A percentile compares a stretch with the other conserved stretches of the same genome.
These are phyloP conservation scores for Sycophila texana DNA, from an alignment of 2,888 invertebrate species.

Conservation along the genomic window DNA sequence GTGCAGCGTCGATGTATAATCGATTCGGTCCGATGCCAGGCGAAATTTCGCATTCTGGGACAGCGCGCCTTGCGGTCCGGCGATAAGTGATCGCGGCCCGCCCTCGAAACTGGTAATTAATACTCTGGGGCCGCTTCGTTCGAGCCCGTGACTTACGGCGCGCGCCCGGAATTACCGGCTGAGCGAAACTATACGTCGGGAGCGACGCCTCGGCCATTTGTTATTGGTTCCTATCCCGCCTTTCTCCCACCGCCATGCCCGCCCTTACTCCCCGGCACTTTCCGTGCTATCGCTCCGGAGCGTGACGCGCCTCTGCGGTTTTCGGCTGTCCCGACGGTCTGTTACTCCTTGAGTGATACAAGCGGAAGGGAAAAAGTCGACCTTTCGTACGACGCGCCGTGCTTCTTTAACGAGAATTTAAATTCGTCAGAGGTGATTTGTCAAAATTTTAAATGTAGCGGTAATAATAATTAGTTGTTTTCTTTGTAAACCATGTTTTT, in stretches of 20 bases:
- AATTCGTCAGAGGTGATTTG: too few relatives aligned
- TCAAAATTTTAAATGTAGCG: too few relatives aligned
- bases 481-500: too few relatives aligned
- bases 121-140: slow-evolving; percentile 73
- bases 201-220: slow-evolving; percentile 65
- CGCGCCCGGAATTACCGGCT: slow-evolving; percentile 67
- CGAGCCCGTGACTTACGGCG: slow-evolving; percentile 74
- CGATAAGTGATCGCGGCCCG: slow-evolving; percentile 73
- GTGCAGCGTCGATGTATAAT: slow-evolving; percentile 31
- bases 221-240: slow-evolving; percentile 67
- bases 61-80: slow-evolving; percentile 63
- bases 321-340: neutral
- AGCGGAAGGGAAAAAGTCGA: too few relatives aligned
- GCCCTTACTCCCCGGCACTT: too few relatives aligned
- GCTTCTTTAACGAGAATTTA: too few relatives aligned
- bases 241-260: slow-evolving; percentile 57
- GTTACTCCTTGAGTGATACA: too few relatives aligned
- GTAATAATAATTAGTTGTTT: too few relatives aligned
- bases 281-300: neutral
- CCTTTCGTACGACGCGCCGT: too few relatives aligned
- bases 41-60: slow-evolving; percentile 49
- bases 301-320: neutral
- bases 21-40: slow-evolving; percentile 36
- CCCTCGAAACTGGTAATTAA: slow-evolving; percentile 74
- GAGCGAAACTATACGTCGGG: slow-evolving; percentile 52